Percentiles rank a stretch among this genome's conserved stretches.
Conservation (phyloP, 2,113 vertebrate species). For the Talpa occidentalis region DNA sequence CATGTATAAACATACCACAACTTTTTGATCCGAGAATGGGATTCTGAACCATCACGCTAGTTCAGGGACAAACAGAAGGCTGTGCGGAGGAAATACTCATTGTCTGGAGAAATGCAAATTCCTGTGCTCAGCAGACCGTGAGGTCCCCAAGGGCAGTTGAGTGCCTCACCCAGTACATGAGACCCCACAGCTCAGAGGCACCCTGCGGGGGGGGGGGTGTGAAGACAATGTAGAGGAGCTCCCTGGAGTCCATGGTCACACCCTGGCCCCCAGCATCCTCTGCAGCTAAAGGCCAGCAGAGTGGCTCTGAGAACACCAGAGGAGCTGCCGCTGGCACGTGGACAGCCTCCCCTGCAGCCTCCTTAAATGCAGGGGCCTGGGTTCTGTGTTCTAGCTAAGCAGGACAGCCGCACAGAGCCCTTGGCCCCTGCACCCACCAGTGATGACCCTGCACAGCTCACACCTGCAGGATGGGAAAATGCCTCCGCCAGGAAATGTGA, state of each 20-base stretch:
- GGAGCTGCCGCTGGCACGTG: neutral
- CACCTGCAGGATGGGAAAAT: conserved; percentile 49
- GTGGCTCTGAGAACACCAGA: neutral
- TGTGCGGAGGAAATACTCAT: neutral
- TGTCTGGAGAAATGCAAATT: neutral
- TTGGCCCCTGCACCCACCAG: neutral
- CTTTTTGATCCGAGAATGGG: neutral
- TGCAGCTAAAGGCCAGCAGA: neutral
- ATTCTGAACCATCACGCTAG: too few relatives aligned
- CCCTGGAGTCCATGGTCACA: neutral
- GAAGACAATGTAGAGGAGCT: neutral
- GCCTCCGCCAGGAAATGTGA: neutral
- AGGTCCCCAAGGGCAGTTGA: neutral
- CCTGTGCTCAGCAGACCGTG: accelerated
- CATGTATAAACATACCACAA: too few relatives aligned
- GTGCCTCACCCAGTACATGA: neutral
- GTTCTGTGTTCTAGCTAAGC: neutral
- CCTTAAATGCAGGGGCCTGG: neutral
- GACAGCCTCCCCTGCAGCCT: conserved; percentile 18
- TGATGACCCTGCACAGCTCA: neutral
- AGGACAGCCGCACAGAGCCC: neutral
- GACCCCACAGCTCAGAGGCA: too few relatives aligned
- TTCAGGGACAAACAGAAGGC: neutral
- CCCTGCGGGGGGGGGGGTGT: neutral
- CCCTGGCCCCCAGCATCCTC: neutral